Conservation (phyloP, 2,888 invertebrate species). For the Drosophila fungiperda region DNA sequence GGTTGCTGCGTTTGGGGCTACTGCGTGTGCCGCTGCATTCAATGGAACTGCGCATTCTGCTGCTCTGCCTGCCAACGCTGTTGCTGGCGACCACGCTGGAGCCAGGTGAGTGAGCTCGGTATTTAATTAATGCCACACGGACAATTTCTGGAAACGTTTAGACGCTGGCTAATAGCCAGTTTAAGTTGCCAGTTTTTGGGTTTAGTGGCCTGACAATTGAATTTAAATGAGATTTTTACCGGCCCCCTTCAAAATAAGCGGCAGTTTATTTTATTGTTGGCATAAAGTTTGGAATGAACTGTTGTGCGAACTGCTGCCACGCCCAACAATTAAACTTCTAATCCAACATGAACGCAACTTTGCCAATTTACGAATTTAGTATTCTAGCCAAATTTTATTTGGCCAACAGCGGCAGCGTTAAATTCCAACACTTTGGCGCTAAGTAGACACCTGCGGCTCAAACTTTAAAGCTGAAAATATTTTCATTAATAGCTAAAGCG, state of each 20-base stretch:
- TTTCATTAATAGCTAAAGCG: conserved; percentile 56
- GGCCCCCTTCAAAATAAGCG: conserved; percentile 35
- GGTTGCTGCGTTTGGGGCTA: conserved; percentile 66
- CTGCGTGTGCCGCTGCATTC: conserved; percentile 82
- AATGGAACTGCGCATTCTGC: conserved; percentile 85
- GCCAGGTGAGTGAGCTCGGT: conserved; percentile 83
- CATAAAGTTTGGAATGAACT: conserved; percentile 40
- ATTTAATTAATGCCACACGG: conserved; percentile 59
- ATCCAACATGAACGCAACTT: conserved; percentile 54
- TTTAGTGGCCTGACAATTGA: conserved; percentile 68
- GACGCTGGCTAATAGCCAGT: conserved; percentile 11
- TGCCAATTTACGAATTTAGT: conserved; percentile 80
- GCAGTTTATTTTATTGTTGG: conserved; percentile 70
- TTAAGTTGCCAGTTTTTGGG: conserved; percentile 11
- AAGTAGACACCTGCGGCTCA: conserved; percentile 69
- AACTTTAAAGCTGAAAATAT: conserved; percentile 63
- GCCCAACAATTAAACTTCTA: conserved; percentile 47
- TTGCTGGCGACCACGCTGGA: conserved; percentile 85
- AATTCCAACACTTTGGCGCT: conserved; percentile 47
- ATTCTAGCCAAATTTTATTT: conserved; percentile 69
- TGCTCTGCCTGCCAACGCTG: conserved; percentile 85
- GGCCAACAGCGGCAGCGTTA: conserved; percentile 39
- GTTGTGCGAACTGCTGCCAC: conserved; percentile 5
- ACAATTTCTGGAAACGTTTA: conserved; percentile 30
- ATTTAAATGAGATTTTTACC: conserved; percentile 67